Base-by-base conservation (phyloP, 2,113 vertebrate species). In the Periophthalmus modestus region DNA sequence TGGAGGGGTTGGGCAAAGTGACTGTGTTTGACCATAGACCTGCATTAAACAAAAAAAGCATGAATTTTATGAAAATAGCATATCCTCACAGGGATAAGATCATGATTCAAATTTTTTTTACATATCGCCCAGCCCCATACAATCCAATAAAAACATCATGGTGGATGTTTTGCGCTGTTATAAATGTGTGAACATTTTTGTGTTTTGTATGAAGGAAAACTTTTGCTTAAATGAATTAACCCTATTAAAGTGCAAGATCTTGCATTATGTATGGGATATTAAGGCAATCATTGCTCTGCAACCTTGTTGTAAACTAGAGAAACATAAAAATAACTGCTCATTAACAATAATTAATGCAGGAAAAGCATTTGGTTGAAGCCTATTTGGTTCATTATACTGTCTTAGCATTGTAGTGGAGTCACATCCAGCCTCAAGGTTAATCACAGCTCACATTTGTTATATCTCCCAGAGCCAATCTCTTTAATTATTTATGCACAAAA, bases 381-480 rank as follows among this genome's bases (percentile, higher is more conserved):
- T 4, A 24, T 21, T 28, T 15, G 24, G 57, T 15, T 14, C 57
- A 28, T 28, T n/a, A 55, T 19, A 55, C 52, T 19, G 55, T 24
- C 13, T 24, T 24, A 13, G 13, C 55, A 58, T 28, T 24, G 24
- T 13, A 1, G 23, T 15, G 57, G 23, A 28, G 57, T 28, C 57
- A 28, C 14, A 7, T 59, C 57, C 23, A 15, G 57, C 57, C 57
- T 59, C 12, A 28, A 59, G 57, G 57, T 59, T 59, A 59, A 59
- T 59, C 57, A 59, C 57, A 28, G 57, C 61, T 36, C 61, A 34
- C 61, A 36, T 63, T 63, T 63, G 28, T 63, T 63, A 15, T 16
- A 63, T 63, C 12, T 12, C 57, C 55, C 57, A 59, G 23, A 59
- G 57, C 57, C 24, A 15, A 59, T 24, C 23, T 59, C 57, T 59